Conservation (phyloP, 2,888 invertebrate genomes). For the Eristalis tenax region DNA sequence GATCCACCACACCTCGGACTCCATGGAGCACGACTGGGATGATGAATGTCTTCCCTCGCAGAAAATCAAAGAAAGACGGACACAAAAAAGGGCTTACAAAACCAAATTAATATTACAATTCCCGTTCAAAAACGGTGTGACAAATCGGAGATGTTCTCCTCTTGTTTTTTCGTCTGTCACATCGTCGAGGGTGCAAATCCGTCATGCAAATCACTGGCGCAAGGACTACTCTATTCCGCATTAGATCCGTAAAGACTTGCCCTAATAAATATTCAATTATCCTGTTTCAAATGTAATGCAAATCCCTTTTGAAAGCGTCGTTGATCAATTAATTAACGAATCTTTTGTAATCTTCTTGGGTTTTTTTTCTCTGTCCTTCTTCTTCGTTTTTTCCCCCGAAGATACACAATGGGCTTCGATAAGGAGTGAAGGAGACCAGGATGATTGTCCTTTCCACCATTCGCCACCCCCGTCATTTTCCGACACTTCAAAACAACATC, state of each 20-base stretch:
- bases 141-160: slow-evolving; percentile 23
- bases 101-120: slow-evolving; percentile 53
- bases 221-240: slow-evolving; percentile 22
- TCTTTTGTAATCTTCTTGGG: slow-evolving; percentile 64
- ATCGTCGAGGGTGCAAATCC: slow-evolving; percentile 34
- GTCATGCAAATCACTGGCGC: slow-evolving; percentile 39
- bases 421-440: background rate
- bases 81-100: slow-evolving; percentile 25
- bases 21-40: too few species aligned
- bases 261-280: slow-evolving; percentile 75
- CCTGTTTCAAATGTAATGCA: slow-evolving; percentile 72
- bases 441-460: slow-evolving; percentile 29
- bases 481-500: slow-evolving; percentile 69
- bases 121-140: slow-evolving; percentile 4
- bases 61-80: background rate
- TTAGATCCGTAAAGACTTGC: slow-evolving; percentile 43
- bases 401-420: background rate
- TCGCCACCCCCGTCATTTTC: slow-evolving; percentile 15
- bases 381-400: slow-evolving; percentile 28
- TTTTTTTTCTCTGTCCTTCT: too few species aligned
- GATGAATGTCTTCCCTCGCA: too few species aligned
- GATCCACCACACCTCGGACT: too few species aligned
- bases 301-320: slow-evolving; percentile 72
- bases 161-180: slow-evolving; percentile 1
- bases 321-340: slow-evolving; percentile 72